Percentiles rank a stretch among this genome's conserved stretches.
phyloP scores from a whole-genome alignment of 2,888 invertebrate genomes.

The Coelopa pilipes region DNA sequence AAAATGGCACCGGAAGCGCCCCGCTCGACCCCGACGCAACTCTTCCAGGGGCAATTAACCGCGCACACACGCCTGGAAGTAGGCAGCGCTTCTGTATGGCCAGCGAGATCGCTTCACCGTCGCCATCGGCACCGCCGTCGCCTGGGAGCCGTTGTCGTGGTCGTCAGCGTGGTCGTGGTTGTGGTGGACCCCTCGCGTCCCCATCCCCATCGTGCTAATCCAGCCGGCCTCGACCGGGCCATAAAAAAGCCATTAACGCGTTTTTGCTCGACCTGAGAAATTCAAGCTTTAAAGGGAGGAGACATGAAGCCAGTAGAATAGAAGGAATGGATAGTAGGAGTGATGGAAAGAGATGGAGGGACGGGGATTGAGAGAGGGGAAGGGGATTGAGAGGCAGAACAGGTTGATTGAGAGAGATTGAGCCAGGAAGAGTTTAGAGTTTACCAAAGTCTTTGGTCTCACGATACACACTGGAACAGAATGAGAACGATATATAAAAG shows the following conservation, averaged over 20 bases:
- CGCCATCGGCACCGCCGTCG: conserved; percentile 18
- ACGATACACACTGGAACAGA: too few relatives aligned
- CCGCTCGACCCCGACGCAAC: conserved; percentile 41
- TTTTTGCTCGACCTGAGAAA: neutral
- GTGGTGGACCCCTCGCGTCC: neutral
- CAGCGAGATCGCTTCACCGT: too few relatives aligned
- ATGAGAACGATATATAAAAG: too few relatives aligned
- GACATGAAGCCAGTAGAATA: neutral
- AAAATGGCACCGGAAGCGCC: conserved; percentile 47
- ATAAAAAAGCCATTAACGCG: conserved; percentile 21
- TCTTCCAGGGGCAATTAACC: conserved; percentile 64
- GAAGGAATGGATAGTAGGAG: neutral
- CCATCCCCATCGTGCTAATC: neutral
- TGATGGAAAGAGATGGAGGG: neutral
- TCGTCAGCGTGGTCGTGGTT: neutral
- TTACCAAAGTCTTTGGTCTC: too few relatives aligned
- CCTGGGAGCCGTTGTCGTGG: conserved; percentile 21
- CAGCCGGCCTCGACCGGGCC: neutral
- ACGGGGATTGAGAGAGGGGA: neutral
- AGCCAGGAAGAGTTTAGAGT: too few relatives aligned
- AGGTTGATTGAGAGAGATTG: too few relatives aligned
- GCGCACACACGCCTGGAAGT: conserved; percentile 35
- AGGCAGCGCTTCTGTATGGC: conserved; percentile 29
- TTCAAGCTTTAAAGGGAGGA: neutral
- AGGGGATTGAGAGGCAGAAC: too few relatives aligned